Base-by-base conservation (phyloP, 2,888 invertebrate genomes). In the Drosophila emarginata region DNA sequence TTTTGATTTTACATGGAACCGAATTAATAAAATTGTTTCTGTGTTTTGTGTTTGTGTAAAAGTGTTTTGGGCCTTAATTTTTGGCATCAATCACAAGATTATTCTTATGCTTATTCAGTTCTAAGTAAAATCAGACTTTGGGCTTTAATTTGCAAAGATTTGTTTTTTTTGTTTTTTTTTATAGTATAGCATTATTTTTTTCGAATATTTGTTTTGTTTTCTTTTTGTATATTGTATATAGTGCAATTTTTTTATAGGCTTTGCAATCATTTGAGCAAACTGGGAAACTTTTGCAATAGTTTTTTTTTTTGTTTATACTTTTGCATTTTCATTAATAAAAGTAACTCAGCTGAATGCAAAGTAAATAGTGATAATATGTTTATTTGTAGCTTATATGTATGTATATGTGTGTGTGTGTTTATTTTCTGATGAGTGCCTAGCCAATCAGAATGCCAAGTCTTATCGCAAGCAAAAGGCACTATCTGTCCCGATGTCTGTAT, bases 1-100 rank as follows among this genome's bases (percentile, higher is more conserved):
- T 87, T 85, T 76, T 84, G 90, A 90, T 90, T 90, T 86, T 89
- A 89, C 88, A 78, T 79, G 76, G 78, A 90, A 87, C 87, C 77
- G 81, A 89, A 89, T 64, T 26, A 14, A 54, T 56, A 52, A 56
- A n/a, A 36, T 54, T 36, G 12, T 21, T 1, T n/a, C 32, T 50
- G 15, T 21, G 45, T 45, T 4, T 2, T 40, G 7, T 9, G 14
- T 40, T 32, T 72, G 32, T 61, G 65, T 52, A 40, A 52, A 58
- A 64, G 57, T 26, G 54, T 50, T 26, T 45, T 40, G 7, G 0
- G 5, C 18, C 5, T 7, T 21, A 52, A 66, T 72, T 72, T 59
- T 32, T 78, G 87, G 57, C 63, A 61, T 23, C 50, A 67, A 72
- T 64, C 52, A 18, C 15, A 36, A 18, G 40, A 53, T 69, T 72